A percentile compares a stretch with the other conserved stretches of the same genome.
phyloP scores from a whole-genome alignment of 2,113 vertebrate genomes.

The Bos indicus region DNA sequence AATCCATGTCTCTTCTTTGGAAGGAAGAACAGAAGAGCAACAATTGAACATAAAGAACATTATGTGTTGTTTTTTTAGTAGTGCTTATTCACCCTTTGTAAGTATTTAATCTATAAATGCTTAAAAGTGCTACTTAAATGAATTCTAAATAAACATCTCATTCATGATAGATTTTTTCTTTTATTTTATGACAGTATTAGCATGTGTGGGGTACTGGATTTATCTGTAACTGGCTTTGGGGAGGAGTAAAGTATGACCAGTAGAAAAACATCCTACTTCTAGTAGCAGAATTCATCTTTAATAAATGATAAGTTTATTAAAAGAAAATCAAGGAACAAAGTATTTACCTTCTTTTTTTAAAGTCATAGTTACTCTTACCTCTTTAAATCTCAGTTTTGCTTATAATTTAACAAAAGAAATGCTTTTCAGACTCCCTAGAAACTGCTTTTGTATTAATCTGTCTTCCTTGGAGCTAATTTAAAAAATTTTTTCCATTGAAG shows the following conservation, averaged over 20 bases:
- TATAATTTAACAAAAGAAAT: conserved; percentile 31
- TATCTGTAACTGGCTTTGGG: neutral
- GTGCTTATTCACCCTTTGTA: neutral
- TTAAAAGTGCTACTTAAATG: neutral
- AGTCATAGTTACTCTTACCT: neutral
- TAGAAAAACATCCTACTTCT: conserved; percentile 10
- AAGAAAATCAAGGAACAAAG: neutral
- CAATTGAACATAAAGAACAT: neutral
- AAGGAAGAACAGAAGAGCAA: conserved; percentile 1
- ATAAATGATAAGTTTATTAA: neutral
- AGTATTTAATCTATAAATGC: neutral
- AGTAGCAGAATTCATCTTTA: neutral
- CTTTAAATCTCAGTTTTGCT: conserved; percentile 21
- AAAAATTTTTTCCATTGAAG: conserved; percentile 75
- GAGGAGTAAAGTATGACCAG: neutral
- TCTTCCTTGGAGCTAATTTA: conserved; percentile 48
- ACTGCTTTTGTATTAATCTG: neutral
- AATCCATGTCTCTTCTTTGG: neutral
- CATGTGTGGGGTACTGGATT: neutral
- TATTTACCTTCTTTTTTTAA: neutral
- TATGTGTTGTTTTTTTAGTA: neutral
- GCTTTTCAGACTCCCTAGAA: neutral
- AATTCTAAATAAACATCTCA: conserved; percentile 8
- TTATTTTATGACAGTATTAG: neutral
- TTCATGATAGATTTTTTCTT: neutral